Base-by-base conservation (phyloP, 2,113 vertebrate species). In the Hymenochirus boettgeri region DNA sequence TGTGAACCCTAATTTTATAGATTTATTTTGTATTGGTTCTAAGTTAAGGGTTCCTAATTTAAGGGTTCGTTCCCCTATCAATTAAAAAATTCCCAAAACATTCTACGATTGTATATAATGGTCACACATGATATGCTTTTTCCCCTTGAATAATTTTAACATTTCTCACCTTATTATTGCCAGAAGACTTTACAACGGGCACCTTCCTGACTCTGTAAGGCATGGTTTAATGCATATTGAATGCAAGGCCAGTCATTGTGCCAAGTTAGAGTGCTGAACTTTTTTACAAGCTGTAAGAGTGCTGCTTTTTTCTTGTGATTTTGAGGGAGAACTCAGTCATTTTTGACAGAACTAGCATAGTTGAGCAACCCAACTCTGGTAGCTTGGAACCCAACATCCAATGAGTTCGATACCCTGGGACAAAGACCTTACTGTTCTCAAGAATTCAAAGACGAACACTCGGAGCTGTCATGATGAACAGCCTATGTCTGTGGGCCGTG, bases 231-330 rank as follows among this genome's bases (percentile, higher is more conserved):
- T 42, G 96, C 86, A 7, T 94, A 99, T 81, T 95, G 91, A 70
- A 99, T 96, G 96, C 88, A 73, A 99, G 82, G 8, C 96, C 96
- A 0, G 93, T 99, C 96, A 99, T 99, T 65, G 96, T 99, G 61
- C 96, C 96, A 0, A 93, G 92, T 79, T 96, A 95, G 59, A 99
- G 91, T 0, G 96, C 82, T 92, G 91, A 17, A 99, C 89, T 73
- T 83, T 84, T 42, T 71, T 85, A 99, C 94, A 0, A 95, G 96
- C 70, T 88, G 93, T 50, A 95, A 72, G 65, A 99, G 87, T 0
- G 73, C 82, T 0, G 90, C 85, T 81, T 93, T 97, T 73, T 83
- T 86, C 69, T 85, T 77, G 52, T 93, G 79, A 92, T 85, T 69
- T 88, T 88, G 70, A 99, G 86, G 1, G 93, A 88, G 70, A 96